Evolutionary conservation across 2,888 invertebrate species (phyloP).

Genomic region (Linyphia triangularis): DNA sequence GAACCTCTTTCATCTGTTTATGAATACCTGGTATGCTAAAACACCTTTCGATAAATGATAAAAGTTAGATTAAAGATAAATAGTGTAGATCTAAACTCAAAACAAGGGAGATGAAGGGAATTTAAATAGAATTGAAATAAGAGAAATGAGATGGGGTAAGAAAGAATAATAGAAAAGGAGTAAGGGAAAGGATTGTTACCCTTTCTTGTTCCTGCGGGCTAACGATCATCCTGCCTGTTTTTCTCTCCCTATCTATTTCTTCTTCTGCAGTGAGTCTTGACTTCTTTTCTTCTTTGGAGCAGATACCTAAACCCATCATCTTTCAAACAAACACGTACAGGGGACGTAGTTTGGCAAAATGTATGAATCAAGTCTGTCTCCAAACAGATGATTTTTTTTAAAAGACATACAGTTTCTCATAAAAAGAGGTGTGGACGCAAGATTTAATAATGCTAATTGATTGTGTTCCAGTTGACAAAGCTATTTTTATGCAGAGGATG

Average conservation of each 20-base stretch:
- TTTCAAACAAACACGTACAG: conserved; percentile 39
- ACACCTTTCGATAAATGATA: background rate
- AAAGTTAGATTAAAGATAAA: background rate
- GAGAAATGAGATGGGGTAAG: no score
- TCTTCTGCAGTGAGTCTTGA: background rate
- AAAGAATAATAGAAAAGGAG: background rate
- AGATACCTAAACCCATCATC: conserved; percentile 52
- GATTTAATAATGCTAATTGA: no score
- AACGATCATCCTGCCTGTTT: conserved; percentile 18
- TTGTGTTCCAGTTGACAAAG: no score
- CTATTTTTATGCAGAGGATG: no score
- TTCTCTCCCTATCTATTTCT: conserved; percentile 5
- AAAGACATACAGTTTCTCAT: no score
- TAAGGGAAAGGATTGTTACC: conserved; percentile 13
- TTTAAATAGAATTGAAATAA: no score
- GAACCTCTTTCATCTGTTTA: background rate
- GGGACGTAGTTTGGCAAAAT: conserved; percentile 31
- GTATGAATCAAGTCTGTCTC: conserved; percentile 3
- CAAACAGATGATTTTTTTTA: no score
- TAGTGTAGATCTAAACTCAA: background rate
- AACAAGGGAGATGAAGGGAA: background rate
- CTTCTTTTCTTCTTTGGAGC: conserved; percentile 39
- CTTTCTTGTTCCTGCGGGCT: conserved; percentile 21
- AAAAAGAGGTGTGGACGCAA: no score
- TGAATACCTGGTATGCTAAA: background rate